These are phyloP conservation scores for Collichthys lucidus DNA, from an alignment of 2,113 vertebrate genomes.

Conservation along the genomic window DNA sequence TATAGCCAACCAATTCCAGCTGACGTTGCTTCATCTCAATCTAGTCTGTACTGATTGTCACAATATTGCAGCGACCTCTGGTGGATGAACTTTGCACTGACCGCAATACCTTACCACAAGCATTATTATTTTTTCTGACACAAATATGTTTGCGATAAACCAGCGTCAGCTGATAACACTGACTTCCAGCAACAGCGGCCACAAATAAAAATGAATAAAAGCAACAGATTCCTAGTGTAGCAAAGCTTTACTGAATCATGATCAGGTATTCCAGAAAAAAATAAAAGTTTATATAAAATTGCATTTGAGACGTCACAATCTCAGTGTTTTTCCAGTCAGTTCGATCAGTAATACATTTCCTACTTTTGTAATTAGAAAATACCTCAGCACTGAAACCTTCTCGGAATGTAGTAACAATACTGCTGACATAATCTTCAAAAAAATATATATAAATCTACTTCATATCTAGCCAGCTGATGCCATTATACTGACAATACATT, in stretches of 20 bases:
- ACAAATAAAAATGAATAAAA: slow-evolving; percentile 27
- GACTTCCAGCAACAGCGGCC: background rate
- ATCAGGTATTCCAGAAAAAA: slow-evolving; percentile 57
- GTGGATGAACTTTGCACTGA: no score
- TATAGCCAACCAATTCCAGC: no score
- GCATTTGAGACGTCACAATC: slow-evolving; percentile 43
- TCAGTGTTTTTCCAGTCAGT: slow-evolving; percentile 19
- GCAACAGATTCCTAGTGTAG: slow-evolving; percentile 44
- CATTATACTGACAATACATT: slow-evolving; percentile 50
- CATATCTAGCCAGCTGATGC: slow-evolving; percentile 60
- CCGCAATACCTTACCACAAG: no score
- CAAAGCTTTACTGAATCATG: slow-evolving; percentile 67
- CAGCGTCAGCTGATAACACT: background rate
- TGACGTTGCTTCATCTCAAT: no score
- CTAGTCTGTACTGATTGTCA: no score
- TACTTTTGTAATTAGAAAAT: slow-evolving; percentile 54
- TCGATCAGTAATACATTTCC: slow-evolving; percentile 21
- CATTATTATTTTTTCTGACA: no score
- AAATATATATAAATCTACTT: slow-evolving; percentile 61
- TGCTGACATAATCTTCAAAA: slow-evolving; percentile 45
- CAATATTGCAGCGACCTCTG: no score
- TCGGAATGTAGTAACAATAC: slow-evolving; percentile 46
- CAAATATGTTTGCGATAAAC: no score
- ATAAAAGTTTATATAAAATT: slow-evolving; percentile 63
- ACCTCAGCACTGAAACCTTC: slow-evolving; percentile 9